Evolutionary conservation across 2,888 invertebrate species (phyloP).

Genomic region (Folsomia candida): DNA sequence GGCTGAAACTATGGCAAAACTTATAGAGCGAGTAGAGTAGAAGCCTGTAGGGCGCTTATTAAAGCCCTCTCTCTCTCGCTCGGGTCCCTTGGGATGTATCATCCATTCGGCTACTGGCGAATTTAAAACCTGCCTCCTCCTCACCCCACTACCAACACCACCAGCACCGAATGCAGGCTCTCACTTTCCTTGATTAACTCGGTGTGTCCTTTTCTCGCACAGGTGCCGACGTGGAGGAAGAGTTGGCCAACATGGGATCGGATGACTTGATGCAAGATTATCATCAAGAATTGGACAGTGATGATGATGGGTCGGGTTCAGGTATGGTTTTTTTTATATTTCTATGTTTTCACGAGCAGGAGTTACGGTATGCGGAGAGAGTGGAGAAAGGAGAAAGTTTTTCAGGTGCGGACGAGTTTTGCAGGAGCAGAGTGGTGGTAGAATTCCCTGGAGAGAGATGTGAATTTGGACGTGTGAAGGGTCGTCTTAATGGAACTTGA

Average conservation of each 20-base stretch:
- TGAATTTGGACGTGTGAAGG: constrained; percentile 46
- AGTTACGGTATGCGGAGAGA: constrained; percentile 1
- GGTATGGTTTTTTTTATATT: constrained; percentile 26
- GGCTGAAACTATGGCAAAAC: too few relatives aligned
- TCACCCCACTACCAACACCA: constrained; percentile 24
- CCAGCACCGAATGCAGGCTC: background rate
- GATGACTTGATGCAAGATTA: background rate
- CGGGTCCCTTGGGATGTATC: constrained; percentile 51
- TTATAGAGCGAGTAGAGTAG: constrained; percentile 21
- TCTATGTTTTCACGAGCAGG: background rate
- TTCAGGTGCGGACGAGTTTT: background rate
- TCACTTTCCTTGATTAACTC: background rate
- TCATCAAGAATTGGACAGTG: background rate
- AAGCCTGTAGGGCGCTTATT: constrained; percentile 51
- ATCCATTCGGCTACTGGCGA: constrained; percentile 50
- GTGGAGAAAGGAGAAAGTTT: background rate
- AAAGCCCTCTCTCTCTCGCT: constrained; percentile 49
- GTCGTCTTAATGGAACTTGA: constrained; percentile 51
- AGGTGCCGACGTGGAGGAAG: constrained; percentile 33
- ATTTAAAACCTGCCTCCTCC: constrained; percentile 50
- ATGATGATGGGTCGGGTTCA: constrained; percentile 44
- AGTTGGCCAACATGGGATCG: constrained; percentile 32
- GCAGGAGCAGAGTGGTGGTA: background rate
- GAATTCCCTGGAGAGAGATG: constrained; percentile 13
- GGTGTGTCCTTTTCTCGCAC: background rate